Conservation (phyloP, 2,888 invertebrate species). For the Watsonalla binaria region DNA sequence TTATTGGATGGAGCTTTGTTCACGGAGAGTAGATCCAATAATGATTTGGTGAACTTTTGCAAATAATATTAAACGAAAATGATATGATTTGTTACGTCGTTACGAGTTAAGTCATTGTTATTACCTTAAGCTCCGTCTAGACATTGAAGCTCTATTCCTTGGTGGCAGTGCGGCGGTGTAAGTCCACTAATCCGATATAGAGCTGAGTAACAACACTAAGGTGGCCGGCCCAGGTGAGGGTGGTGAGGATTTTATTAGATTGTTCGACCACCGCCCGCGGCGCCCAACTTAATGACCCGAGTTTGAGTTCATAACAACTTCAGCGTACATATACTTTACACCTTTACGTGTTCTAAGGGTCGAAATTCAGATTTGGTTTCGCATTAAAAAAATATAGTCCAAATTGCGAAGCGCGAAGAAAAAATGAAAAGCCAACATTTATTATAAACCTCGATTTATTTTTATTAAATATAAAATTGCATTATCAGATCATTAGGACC, state of each 20-base stretch:
- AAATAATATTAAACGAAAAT: no score
- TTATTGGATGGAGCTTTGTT: conserved; percentile 16
- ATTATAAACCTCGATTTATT: conserved; percentile 60
- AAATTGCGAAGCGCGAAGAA: neutral
- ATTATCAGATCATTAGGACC: conserved; percentile 58
- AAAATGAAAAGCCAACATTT: conserved; percentile 16
- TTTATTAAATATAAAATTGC: conserved; percentile 70
- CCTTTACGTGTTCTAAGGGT: neutral
- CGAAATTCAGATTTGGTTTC: no score
- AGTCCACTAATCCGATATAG: conserved; percentile 26
- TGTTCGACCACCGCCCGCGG: conserved; percentile 16
- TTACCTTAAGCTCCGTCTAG: conserved; percentile 1
- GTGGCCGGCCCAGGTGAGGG: conserved; percentile 4
- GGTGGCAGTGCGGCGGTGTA: conserved; percentile 15
- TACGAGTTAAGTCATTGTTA: neutral
- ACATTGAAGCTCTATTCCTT: conserved; percentile 11
- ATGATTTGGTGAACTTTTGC: neutral
- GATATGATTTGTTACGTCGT: no score
- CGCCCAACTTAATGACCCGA: conserved; percentile 10
- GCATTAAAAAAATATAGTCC: no score
- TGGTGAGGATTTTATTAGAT: conserved; percentile 24
- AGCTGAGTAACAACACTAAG: conserved; percentile 20
- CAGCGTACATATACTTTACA: neutral
- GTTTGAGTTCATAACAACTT: conserved; percentile 12
- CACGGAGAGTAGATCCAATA: neutral